Percentiles rank a stretch among this genome's conserved stretches.
These are phyloP conservation scores for Phymatocera aterrima DNA, from an alignment of 2,888 invertebrate genomes.

Conservation along the genomic window DNA sequence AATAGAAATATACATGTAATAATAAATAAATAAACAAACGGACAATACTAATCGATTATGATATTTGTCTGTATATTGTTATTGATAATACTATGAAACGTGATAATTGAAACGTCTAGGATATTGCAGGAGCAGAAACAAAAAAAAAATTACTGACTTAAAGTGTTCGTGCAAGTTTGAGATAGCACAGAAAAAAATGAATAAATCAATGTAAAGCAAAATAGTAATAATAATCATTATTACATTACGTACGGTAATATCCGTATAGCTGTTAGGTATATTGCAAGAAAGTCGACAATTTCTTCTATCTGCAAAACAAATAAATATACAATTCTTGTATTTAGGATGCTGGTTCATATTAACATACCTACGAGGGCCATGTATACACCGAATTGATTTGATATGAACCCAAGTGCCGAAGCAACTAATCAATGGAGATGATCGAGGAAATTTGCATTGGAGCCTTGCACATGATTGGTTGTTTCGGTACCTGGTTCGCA, in stretches of 20 bases:
- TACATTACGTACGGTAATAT: not conserved
- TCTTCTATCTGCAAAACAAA: not conserved
- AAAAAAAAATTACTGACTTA: slow-evolving; percentile 24
- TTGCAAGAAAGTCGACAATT: slow-evolving; percentile 10
- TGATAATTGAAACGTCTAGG: slow-evolving; percentile 44
- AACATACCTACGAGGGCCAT: not conserved
- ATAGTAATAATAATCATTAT: not conserved
- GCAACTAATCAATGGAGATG: too few relatives aligned
- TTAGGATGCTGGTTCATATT: not conserved
- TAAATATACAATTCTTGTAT: slow-evolving; percentile 18
- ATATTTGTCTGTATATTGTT: slow-evolving; percentile 40
- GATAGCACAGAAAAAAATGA: not conserved
- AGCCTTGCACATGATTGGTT: not conserved
- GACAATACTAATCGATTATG: slow-evolving; percentile 42
- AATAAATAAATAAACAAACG: slow-evolving; percentile 6
- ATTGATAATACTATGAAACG: slow-evolving; percentile 41
- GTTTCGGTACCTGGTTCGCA: too few relatives aligned
- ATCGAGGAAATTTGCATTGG: not conserved
- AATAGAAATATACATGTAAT: not conserved
- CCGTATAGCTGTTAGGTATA: not conserved
- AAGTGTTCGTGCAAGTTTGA: slow-evolving; percentile 3
- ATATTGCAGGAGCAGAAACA: too few relatives aligned
- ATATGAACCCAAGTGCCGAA: too few relatives aligned
- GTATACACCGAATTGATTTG: not conserved
- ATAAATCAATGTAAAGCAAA: not conserved